Base-by-base conservation (phyloP, 2,797 vertebrate genomes). In the Clamator glandarius region DNA sequence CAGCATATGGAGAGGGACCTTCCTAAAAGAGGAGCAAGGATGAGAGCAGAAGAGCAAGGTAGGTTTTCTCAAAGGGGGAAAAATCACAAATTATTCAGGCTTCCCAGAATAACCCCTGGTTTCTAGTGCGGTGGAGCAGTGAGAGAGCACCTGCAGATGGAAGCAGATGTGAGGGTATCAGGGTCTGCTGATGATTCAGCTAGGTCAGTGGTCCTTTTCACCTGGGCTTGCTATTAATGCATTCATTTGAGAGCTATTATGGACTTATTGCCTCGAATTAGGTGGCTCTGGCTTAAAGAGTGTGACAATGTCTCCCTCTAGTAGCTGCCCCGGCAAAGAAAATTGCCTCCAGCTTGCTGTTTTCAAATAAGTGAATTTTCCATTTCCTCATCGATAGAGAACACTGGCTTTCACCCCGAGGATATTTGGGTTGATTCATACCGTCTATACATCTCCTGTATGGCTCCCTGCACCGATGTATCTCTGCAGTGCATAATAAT, bases 1-100 rank as follows among this genome's bases (percentile, higher is more conserved):
- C 3, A 5, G 8, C 31, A 0, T 6, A 6, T 11, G 59, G 21
- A 26, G 16, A 13, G 24, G 9, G 9, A 35, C 20, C 23, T n/a
- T 28, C 61, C 33, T 52, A n/a, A 24, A 31, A 33, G 17, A 0
- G 4, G 19, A 33, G 29, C 29, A 16, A 28, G 61, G 46, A 16
- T 16, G 46, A 9, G 35, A 39, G 39, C 29, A 15, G 15, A 59
- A 63, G 46, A 46, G 19, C 29, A 62, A 58, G 12, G 18, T 2
- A 54, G 52, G 2, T 3, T 10, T 50, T 48, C 26, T 41, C 44
- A 58, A 7, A 5, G 3, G 0, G 35, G 57, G n/a, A 55, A 35
- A 48, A 48, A 54, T 4, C 0, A 16, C 19, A 61, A 25, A 9
- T 7, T 39, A 3, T 19, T 44, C 42, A 35, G 35, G 20, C 13